Evolutionary conservation across 2,113 vertebrate species (phyloP).

Genomic region (Barnardius zonarius): DNA sequence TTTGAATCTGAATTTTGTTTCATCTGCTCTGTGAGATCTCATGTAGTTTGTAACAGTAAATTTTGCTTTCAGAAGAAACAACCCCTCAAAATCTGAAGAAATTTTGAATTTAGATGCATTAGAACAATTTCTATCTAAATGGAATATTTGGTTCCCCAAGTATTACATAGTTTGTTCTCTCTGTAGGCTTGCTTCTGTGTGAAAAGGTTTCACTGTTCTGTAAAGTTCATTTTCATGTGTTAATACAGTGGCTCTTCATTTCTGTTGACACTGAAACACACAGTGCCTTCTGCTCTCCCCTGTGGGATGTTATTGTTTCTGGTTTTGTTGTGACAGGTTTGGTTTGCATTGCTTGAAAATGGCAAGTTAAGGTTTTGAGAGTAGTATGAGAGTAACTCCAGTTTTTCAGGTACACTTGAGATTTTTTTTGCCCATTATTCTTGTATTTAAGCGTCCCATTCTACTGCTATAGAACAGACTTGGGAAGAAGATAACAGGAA

Average conservation of each 20-base stretch:
- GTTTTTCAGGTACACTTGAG: not conserved
- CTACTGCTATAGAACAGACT: not conserved
- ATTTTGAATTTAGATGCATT: not conserved
- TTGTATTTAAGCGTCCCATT: not conserved
- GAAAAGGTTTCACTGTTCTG: not conserved
- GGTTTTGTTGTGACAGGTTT: constrained; percentile 25
- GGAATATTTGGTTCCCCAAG: not conserved
- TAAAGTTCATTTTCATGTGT: constrained; percentile 29
- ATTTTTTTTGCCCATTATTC: not conserved
- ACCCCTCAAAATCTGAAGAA: not conserved
- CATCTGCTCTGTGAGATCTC: not conserved
- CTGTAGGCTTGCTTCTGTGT: not conserved
- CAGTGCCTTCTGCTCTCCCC: constrained; percentile 8
- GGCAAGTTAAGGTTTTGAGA: not conserved
- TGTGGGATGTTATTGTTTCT: constrained; percentile 16
- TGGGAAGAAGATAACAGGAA: not conserved
- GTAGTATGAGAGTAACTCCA: not conserved
- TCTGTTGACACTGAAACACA: not conserved
- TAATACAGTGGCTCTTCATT: constrained; percentile 25
- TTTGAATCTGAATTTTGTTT: not conserved
- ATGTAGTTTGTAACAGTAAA: not conserved
- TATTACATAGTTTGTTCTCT: not conserved
- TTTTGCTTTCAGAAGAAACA: not conserved
- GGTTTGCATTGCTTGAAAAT: constrained; percentile 20
- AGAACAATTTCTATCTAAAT: not conserved